Conservation (phyloP, 2,797 vertebrate genomes). For the Thamnophis elegans region DNA sequence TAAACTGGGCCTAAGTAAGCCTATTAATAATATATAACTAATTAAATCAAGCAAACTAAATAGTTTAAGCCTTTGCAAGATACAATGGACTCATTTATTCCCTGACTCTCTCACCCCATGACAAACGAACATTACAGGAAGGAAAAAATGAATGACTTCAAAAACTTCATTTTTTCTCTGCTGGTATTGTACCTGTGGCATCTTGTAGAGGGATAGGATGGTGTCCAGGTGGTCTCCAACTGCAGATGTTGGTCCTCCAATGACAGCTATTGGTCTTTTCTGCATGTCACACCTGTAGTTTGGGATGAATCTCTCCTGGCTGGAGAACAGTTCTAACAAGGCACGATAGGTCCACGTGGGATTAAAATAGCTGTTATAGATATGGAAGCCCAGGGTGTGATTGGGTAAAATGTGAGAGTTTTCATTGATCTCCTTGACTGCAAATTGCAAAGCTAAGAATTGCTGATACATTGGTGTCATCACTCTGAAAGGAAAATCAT, state of each 20-base stretch:
- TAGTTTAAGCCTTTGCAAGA: background rate
- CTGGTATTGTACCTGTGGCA: background rate
- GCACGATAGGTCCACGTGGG: background rate
- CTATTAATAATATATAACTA: background rate
- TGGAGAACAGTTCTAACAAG: background rate
- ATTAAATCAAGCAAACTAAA: background rate
- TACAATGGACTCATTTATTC: background rate
- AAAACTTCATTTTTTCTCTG: background rate
- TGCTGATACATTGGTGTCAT: background rate
- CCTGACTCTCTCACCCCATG: background rate
- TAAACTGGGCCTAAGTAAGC: background rate
- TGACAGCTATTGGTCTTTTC: background rate
- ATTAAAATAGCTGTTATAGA: background rate
- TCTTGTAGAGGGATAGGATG: background rate
- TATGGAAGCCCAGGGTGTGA: background rate
- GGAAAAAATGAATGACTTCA: background rate
- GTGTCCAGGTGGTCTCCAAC: background rate
- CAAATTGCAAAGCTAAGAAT: background rate
- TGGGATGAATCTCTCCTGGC: background rate
- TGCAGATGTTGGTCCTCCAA: background rate
- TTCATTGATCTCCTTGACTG: background rate
- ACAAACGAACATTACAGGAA: background rate
- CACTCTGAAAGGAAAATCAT: background rate
- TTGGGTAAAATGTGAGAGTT: background rate
- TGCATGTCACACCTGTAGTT: slow-evolving; percentile 1